Evolutionary conservation across 2,888 invertebrate species (phyloP).

Genomic region (Taphrorychus bicolor): DNA sequence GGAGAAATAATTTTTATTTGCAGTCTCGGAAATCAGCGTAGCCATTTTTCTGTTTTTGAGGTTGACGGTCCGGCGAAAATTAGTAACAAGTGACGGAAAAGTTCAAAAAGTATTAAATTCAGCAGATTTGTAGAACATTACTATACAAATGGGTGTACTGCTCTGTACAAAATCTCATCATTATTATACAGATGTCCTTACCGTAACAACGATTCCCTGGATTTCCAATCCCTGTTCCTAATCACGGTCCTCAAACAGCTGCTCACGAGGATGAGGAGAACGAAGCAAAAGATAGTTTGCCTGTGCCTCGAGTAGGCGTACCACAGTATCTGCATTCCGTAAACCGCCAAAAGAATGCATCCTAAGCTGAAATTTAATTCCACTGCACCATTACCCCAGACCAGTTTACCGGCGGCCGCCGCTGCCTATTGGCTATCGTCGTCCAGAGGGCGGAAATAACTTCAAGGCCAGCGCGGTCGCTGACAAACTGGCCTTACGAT

Average conservation of each 20-base stretch:
- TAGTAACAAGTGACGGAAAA: too few species aligned
- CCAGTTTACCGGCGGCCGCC: not conserved
- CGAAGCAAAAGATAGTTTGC: slow-evolving; percentile 62
- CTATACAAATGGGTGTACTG: too few species aligned
- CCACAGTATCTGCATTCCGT: slow-evolving; percentile 76
- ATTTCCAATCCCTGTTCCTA: slow-evolving; percentile 80
- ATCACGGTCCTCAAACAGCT: slow-evolving; percentile 72
- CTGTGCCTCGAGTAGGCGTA: slow-evolving; percentile 61
- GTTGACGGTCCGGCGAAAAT: not conserved
- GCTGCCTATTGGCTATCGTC: too few species aligned
- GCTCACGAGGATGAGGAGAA: slow-evolving; percentile 67
- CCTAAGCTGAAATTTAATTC: slow-evolving; percentile 70
- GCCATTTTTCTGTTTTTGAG: not conserved
- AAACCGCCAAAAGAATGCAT: slow-evolving; percentile 77
- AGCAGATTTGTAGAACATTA: too few species aligned
- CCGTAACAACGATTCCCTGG: slow-evolving; percentile 79
- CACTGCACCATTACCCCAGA: not conserved
- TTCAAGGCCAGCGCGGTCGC: not conserved
- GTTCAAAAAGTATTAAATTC: too few species aligned
- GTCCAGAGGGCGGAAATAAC: too few species aligned
- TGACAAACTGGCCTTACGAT: not conserved
- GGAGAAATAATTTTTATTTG: slow-evolving; percentile 24
- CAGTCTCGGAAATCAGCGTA: not conserved
- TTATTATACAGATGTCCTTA: slow-evolving; percentile 52
- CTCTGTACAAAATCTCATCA: too few species aligned